Evolutionary conservation across 1,140 invertebrate genomes (phyloP), one percentile per base, ranked within the genome.

Genomic region (Idris sp.): DNA sequence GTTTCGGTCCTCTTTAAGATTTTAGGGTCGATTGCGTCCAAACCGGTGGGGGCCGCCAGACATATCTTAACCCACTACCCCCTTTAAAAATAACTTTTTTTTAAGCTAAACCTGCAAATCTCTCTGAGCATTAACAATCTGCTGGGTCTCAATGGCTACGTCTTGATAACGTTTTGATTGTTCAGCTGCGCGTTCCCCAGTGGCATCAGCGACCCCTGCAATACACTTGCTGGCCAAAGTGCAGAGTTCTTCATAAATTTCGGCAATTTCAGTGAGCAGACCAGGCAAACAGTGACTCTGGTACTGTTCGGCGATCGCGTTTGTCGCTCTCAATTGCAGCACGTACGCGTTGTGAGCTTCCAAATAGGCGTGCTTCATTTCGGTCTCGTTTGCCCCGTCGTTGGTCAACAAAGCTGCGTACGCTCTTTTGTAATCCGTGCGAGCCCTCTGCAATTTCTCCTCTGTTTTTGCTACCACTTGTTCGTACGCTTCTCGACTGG

Each of bases 331-430:
- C 67, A 98, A 86, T 81, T 98, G 96, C 69, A 97, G 94, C 10
- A 98, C 93, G 87, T 98, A 98, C 35, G 92, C 92, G 87, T 98
- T 98, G 89, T 98, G 97, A 8, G 94, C 92, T 82, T 97, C 96
- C 78, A 96, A 92, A 85, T 97, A 97, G 28, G 91, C 90, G 26
- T 83, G 83, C 22, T 92, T 93, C 56, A 96, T 85, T 43, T 91
- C 90, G 56, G 91, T 91, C 7, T 87, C 86, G 22, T 67, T 78
- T 0, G 48, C 41, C 2, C 61, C 44, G 15, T 84, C 82, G 36
- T 31, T 79, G 62, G 89, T 92, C 80, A 91, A 89, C 80, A 96
- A 92, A 35, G 91, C 89, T 59, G 93, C 88, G 81, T 95, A 95
- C 25, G 96, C 93, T 36, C 92, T 91, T 72, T 94, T 93, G 89